Percentiles rank a stretch among this genome's conserved stretches.
Evolutionary conservation across 2,113 vertebrate species (phyloP).

Genomic region (Elachura formosa): DNA sequence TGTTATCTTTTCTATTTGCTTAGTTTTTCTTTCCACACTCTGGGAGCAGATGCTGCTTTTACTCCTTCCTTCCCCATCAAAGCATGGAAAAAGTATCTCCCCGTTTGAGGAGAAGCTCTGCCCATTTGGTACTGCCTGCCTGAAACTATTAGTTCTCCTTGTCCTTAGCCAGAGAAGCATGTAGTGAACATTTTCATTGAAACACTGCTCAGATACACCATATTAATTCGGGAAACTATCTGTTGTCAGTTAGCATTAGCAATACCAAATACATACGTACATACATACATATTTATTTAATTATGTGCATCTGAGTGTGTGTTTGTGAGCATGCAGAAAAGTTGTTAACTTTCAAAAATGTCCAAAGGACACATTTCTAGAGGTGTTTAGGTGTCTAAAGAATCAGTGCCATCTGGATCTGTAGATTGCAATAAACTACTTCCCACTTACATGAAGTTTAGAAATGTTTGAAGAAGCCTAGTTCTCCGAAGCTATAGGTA

Average conservation of each 20-base stretch:
- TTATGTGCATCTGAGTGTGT: not conserved
- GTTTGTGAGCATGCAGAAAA: not conserved
- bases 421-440: not conserved
- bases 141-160: not conserved
- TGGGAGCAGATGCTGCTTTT: not conserved
- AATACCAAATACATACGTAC: not conserved
- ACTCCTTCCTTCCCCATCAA: not conserved
- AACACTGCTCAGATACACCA: conserved; percentile 5
- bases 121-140: not conserved
- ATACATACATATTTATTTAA: not conserved
- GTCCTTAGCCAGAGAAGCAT: not conserved
- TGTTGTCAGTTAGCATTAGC: conserved; percentile 21
- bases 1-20: not conserved
- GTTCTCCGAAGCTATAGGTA: not conserved
- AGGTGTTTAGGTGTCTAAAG: not conserved
- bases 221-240: conserved; percentile 37
- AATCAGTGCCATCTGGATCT: not conserved
- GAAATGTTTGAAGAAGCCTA: not conserved
- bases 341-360: not conserved
- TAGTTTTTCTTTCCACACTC: not conserved
- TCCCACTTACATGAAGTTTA: not conserved
- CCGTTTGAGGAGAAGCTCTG: not conserved
- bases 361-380: not conserved
- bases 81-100: not conserved
- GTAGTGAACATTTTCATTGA: conserved; percentile 36